A percentile compares a stretch with the other conserved stretches of the same genome.
phyloP scores from a whole-genome alignment of 92 coral and sea anemone genomes.

The Montipora capitata region DNA sequence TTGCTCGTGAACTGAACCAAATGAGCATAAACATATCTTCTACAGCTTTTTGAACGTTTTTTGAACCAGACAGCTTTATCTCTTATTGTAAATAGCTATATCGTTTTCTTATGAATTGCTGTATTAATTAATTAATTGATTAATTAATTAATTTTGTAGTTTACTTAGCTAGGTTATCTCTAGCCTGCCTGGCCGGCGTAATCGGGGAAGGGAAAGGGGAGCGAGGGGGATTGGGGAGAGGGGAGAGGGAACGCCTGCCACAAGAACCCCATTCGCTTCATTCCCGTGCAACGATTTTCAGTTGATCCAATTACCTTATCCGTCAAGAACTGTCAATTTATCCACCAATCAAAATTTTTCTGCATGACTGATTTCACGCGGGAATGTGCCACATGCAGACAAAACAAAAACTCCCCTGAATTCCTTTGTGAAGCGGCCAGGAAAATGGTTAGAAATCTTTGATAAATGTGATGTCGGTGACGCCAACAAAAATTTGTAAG shows the following conservation, averaged over 20 bases:
- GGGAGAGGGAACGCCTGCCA: conserved; percentile 7
- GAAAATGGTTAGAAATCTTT: neutral
- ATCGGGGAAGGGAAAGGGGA: neutral
- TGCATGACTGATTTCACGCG: conserved; percentile 13
- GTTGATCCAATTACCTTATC: neutral
- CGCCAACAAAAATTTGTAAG: conserved; percentile 1
- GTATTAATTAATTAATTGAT: too few species aligned
- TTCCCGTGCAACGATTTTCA: neutral
- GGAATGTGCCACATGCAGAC: neutral
- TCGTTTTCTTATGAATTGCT: too few species aligned
- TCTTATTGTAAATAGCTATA: too few species aligned
- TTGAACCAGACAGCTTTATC: too few species aligned
- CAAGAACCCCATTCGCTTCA: neutral
- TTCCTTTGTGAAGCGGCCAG: neutral
- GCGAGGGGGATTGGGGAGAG: neutral
- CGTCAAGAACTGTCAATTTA: conserved; percentile 2
- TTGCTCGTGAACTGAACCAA: too few species aligned
- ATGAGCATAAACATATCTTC: too few species aligned
- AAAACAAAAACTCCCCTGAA: neutral
- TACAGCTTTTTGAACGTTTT: too few species aligned
- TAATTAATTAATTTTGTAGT: too few species aligned
- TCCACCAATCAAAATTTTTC: neutral
- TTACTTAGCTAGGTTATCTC: too few species aligned
- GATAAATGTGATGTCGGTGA: conserved; percentile 1
- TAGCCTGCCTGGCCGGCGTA: neutral